phyloP scores from a whole-genome alignment of 1,140 invertebrate species.

The Drosophila sp. region DNA sequence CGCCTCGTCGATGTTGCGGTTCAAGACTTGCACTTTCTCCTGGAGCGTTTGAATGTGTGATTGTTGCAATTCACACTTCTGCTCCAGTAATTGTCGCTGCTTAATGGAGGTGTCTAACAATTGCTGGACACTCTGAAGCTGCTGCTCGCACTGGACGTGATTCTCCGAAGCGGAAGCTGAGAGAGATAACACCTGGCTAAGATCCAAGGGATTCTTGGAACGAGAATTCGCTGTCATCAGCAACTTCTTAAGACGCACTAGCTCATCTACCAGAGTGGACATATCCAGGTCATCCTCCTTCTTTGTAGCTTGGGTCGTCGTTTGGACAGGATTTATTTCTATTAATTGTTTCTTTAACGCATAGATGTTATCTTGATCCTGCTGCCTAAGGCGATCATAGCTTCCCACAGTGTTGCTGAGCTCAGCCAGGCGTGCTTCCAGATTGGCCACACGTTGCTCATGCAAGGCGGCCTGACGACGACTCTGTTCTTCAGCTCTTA shows the following conservation, averaged over 20 bases:
- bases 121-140: conserved; percentile 83
- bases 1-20: conserved; percentile 86
- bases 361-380: conserved; percentile 90
- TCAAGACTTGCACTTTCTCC: conserved; percentile 86
- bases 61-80: conserved; percentile 83
- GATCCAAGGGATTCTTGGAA: conserved; percentile 84
- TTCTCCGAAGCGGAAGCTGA: conserved; percentile 53
- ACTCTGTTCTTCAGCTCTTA: conserved; percentile 88
- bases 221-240: conserved; percentile 84
- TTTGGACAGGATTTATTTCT: conserved; percentile 54
- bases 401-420: conserved; percentile 90
- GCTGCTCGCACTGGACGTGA: conserved; percentile 83
- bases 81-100: conserved; percentile 50
- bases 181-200: conserved; percentile 83
- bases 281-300: conserved; percentile 65
- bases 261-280: conserved; percentile 84
- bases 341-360: conserved; percentile 86
- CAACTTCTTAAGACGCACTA: conserved; percentile 85
- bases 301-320: neutral
- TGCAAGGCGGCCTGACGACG: conserved; percentile 87
- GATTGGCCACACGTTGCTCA: conserved; percentile 89
- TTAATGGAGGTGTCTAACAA: conserved; percentile 77
- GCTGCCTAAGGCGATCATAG: conserved; percentile 89
- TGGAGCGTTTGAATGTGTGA: conserved; percentile 86
- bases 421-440: conserved; percentile 91